Base-by-base conservation (phyloP, 2,797 vertebrate genomes). In the Gastrophryne carolinensis region DNA sequence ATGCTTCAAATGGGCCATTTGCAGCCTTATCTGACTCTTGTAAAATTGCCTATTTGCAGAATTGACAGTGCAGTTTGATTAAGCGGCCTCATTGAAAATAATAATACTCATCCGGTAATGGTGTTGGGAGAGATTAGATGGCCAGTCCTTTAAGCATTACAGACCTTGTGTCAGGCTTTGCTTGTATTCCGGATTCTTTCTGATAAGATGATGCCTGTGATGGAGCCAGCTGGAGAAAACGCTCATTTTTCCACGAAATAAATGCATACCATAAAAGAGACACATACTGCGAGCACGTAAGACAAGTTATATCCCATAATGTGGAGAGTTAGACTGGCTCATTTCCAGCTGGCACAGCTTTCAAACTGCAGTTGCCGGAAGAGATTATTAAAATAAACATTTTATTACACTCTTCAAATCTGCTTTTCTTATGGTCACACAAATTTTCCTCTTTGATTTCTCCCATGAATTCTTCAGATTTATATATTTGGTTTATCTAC, bases 61-160 rank as follows among this genome's bases (percentile, higher is more conserved):
- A 62, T 56, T 52, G n/a, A 39, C 50, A 32, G 68, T 19, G 17
- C 68, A 49, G 41, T 72, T 78, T 78, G 56, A 72, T 78, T 66
- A 71, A 64, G 15, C 12, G 15, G 34, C 35, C 12, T n/a, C 37
- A 27, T 17, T 52, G 61, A 63, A 41, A 58, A 53, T 52, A 75
- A 57, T 35, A 41, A 78, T 72, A 72, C 50, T 66, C 30, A 29
- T 65, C 60, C 50, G 24, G 29, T 65, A 54, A 52, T 78, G n/a
- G 41, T 60, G 61, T 50, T 65, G 72, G 37, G 30, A 17, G 30
- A 52, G 58, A 64, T 52, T 66, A 78, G 75, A 30, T 27, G 41
- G 29, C 50, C 37, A 39, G n/a, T 65, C 34, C 21, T 57, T 71
- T 57, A 57, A 21, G 30, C 39, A 37, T 12, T 60, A 32, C 60